Evolutionary conservation across 2,888 invertebrate genomes (phyloP), one percentile per base, ranked within the genome.

Genomic region (Caenorhabditis auriculariae): DNA sequence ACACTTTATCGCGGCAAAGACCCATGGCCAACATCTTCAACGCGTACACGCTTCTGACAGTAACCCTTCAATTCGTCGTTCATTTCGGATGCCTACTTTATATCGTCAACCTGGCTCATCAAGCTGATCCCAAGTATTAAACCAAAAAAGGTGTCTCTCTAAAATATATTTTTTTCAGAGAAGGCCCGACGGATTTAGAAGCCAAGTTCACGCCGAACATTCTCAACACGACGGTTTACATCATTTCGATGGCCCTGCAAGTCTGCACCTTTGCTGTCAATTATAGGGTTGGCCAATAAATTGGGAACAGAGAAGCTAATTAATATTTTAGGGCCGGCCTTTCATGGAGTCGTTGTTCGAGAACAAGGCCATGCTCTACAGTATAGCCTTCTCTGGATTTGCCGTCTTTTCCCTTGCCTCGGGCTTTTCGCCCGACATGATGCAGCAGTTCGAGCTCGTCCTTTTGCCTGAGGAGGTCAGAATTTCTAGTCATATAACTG

Each of bases 1-100:
- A 91, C 83, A 88, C 89, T 0, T 85, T 99, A 45, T 96, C 96
- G 0, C 91, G 90, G 80, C 89, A 93, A 82, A 88, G 96, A 38
- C 98, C 98, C 1, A 86, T 98, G 72, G 93, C 96, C 42, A 98
- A 96, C 83, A 98, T 99, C 70, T 98, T 99, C 85, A 99, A 99
- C 84, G 83, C 91, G 49, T 99, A 99, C 84, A 98, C 98, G 0
- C 88, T 99, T 70, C 86, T 91, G 77, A 98, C 98, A 2, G 96
- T 99, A 55, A 85, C 95, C 44, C 84, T 89, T 0, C 98, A 98
- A 84, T 98, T 98, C 84, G 87, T 89, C 27, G 91, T 96, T 4
- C 98, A 98, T 83, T 96, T 99, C 84, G 82, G 88, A 9, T 90
- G 91, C 72, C 87, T 99, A 29, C 87, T 95, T 46, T 94, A 89